Conservation (phyloP, 2,797 vertebrate species). For the Liasis olivaceus region DNA sequence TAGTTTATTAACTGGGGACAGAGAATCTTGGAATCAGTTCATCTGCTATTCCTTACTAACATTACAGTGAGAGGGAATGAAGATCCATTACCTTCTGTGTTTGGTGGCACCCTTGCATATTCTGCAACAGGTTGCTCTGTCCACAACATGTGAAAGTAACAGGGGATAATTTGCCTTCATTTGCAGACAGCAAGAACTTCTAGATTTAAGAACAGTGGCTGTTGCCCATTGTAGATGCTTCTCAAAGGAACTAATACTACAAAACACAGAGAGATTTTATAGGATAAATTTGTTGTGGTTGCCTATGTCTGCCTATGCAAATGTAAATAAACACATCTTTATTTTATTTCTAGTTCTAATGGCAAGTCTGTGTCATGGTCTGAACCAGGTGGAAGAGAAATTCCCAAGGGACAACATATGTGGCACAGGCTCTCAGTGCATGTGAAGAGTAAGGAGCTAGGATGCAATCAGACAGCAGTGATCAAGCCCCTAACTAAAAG, state of each 20-base stretch:
- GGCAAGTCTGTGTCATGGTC: slow-evolving; percentile 99
- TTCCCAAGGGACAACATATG: slow-evolving; percentile 91
- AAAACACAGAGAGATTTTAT: slow-evolving; percentile 15
- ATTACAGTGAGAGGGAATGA: neutral
- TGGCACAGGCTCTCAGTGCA: slow-evolving; percentile 99
- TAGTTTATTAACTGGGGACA: neutral
- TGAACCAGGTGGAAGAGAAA: slow-evolving; percentile 99
- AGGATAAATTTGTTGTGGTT: slow-evolving; percentile 39
- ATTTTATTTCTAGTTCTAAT: slow-evolving; percentile 99
- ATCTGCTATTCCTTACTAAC: neutral
- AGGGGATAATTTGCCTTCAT: slow-evolving; percentile 25
- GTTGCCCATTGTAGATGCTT: slow-evolving; percentile 22
- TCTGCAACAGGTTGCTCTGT: neutral
- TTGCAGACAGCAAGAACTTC: slow-evolving; percentile 20
- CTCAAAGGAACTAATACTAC: slow-evolving; percentile 2
- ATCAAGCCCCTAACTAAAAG: slow-evolving; percentile 99
- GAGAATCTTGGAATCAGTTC: neutral
- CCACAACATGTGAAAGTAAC: slow-evolving; percentile 3
- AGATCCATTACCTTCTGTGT: neutral
- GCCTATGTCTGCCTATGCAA: slow-evolving; percentile 36
- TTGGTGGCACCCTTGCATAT: neutral
- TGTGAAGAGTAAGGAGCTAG: slow-evolving; percentile 96
- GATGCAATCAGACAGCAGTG: slow-evolving; percentile 98
- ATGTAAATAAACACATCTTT: slow-evolving; percentile 86
- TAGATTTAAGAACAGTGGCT: slow-evolving; percentile 24